A percentile compares a stretch with the other conserved stretches of the same genome.
Conservation (phyloP, 1,140 invertebrate species). For the Orius insidiosus region DNA sequence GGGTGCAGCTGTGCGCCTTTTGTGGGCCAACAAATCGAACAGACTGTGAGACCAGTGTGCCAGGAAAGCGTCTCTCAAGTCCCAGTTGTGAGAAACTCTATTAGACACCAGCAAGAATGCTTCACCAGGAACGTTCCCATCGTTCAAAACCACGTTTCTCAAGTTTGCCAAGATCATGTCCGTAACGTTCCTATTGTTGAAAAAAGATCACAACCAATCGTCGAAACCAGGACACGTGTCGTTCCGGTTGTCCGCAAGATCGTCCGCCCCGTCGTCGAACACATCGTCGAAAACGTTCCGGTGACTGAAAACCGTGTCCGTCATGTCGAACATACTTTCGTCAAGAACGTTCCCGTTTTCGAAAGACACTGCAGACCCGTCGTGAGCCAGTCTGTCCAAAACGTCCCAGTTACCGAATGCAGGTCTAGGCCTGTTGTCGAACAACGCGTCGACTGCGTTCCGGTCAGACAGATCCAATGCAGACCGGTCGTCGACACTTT, state of each 20-base stretch:
- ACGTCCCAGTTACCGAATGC: neutral
- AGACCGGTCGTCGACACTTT: neutral
- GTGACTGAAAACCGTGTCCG: neutral
- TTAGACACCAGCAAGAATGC: neutral
- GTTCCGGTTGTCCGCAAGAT: neutral
- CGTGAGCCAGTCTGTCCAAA: neutral
- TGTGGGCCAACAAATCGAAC: neutral
- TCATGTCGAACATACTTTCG: neutral
- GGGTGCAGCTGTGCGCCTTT: neutral
- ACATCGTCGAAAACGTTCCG: neutral
- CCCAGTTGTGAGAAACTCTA: neutral
- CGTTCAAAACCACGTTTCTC: conserved; percentile 1
- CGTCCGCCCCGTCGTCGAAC: neutral
- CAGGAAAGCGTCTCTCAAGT: neutral
- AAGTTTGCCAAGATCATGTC: neutral
- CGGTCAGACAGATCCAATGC: neutral
- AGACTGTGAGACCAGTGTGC: neutral
- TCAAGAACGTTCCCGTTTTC: neutral
- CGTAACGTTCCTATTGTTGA: conserved; percentile 2
- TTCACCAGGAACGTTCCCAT: neutral
- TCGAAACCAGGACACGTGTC: neutral
- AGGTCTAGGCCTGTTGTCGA: neutral
- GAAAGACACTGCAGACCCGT: neutral
- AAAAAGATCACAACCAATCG: neutral
- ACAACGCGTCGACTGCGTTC: neutral